Conservation (phyloP, 2,888 invertebrate genomes). For the Euplexia lucipara region DNA sequence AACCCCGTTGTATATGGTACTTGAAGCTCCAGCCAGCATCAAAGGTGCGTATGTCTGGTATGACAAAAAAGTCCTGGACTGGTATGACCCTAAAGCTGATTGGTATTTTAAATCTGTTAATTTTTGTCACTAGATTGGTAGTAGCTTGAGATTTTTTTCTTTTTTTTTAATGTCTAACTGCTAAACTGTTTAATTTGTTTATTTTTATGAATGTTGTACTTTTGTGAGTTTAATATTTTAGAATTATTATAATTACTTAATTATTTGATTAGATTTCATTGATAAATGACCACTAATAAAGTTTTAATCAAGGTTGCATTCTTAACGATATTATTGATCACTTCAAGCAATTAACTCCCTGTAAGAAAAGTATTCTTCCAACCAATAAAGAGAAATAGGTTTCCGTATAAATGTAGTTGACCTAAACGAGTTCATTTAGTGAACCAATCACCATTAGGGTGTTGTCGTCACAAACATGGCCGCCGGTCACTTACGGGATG, state of each 20-base stretch:
- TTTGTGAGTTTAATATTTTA: too few species aligned
- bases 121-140: conserved; percentile 41
- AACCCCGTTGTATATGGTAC: conserved; percentile 89
- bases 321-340: background rate
- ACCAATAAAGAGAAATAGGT: conserved; percentile 44
- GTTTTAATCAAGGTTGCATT: background rate
- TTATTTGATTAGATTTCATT: background rate
- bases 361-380: conserved; percentile 18
- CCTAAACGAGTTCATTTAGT: conserved; percentile 40
- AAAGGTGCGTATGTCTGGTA: conserved; percentile 93
- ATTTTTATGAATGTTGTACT: too few species aligned
- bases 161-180: too few species aligned
- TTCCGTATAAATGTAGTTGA: conserved; percentile 42
- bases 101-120: conserved; percentile 76
- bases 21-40: conserved; percentile 87
- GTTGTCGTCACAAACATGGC: conserved; percentile 44
- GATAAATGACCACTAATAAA: background rate
- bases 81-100: conserved; percentile 84
- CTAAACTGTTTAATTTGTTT: too few species aligned
- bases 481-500: conserved; percentile 33
- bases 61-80: conserved; percentile 90
- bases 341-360: conserved; percentile 4
- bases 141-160: too few species aligned
- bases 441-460: conserved; percentile 49
- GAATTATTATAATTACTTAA: background rate